Evolutionary conservation across 2,888 invertebrate genomes (phyloP).

Genomic region (Trachelus stipa): DNA sequence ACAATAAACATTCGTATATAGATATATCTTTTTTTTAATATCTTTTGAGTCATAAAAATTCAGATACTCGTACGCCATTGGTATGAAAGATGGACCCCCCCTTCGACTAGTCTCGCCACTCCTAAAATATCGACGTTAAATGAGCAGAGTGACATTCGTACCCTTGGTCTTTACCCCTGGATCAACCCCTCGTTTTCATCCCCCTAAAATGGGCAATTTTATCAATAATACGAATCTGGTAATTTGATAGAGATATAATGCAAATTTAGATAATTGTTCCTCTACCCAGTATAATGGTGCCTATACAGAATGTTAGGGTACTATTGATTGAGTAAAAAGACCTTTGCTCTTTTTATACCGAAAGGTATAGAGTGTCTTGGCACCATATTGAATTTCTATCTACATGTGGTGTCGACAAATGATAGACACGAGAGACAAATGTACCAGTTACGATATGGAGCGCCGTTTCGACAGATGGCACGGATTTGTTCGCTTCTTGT

Average conservation of each 20-base stretch:
- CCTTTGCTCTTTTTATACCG: constrained; percentile 42
- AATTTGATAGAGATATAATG: constrained; percentile 67
- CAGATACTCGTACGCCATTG: neutral
- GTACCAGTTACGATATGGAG: neutral
- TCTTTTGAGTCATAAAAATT: neutral
- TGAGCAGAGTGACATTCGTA: constrained; percentile 44
- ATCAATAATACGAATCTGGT: constrained; percentile 66
- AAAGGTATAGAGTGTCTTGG: constrained; percentile 49
- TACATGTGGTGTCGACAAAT: constrained; percentile 52
- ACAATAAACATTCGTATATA: neutral
- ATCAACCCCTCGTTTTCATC: constrained; percentile 26
- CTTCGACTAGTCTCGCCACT: neutral
- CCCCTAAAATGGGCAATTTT: constrained; percentile 64
- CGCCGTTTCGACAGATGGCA: constrained; percentile 40
- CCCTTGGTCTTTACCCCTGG: constrained; percentile 30
- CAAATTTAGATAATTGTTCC: constrained; percentile 66
- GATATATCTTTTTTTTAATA: neutral
- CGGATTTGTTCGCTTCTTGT: constrained; percentile 29
- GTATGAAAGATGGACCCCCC: neutral
- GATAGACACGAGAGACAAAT: constrained; percentile 42
- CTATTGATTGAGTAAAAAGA: constrained; percentile 21
- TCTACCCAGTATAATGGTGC: constrained; percentile 16
- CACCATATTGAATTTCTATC: constrained; percentile 57
- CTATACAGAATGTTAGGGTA: neutral
- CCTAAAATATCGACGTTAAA: constrained; percentile 46